Evolutionary conservation across 2,797 vertebrate species (phyloP).

Genomic region (Crenichthys baileyi): DNA sequence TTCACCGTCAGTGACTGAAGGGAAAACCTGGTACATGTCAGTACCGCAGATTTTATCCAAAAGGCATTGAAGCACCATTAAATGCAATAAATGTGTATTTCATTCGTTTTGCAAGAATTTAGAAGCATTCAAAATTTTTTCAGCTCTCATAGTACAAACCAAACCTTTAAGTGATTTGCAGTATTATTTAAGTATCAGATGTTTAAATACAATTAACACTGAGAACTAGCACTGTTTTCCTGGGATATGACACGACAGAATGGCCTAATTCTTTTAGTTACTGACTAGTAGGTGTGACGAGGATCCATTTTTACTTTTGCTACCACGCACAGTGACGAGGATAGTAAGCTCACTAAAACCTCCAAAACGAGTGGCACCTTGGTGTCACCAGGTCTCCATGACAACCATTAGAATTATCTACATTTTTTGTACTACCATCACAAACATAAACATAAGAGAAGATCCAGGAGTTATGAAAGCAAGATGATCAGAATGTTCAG

Average conservation of each 20-base stretch:
- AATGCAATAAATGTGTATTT: background rate
- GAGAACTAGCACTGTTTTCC: background rate
- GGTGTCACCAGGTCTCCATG: too few relatives aligned
- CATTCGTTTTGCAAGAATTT: background rate
- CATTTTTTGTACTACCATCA: too few relatives aligned
- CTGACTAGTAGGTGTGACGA: too few relatives aligned
- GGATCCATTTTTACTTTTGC: too few relatives aligned
- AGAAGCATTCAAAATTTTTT: background rate
- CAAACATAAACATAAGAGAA: background rate
- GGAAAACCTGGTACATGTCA: background rate
- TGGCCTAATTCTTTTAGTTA: too few relatives aligned
- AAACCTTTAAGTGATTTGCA: background rate
- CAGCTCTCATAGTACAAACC: background rate
- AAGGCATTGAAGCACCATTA: background rate
- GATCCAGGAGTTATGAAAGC: background rate
- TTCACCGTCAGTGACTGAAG: background rate
- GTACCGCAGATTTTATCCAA: background rate
- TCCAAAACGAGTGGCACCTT: too few relatives aligned
- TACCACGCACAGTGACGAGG: too few relatives aligned
- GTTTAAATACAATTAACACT: background rate
- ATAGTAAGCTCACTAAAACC: too few relatives aligned
- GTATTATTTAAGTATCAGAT: background rate
- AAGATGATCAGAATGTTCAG: background rate
- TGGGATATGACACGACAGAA: too few relatives aligned
- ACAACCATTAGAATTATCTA: too few relatives aligned